phyloP scores from a whole-genome alignment of 37 sponge, comb jelly and placozoan genomes.

The Dysidea cf. avara region DNA sequence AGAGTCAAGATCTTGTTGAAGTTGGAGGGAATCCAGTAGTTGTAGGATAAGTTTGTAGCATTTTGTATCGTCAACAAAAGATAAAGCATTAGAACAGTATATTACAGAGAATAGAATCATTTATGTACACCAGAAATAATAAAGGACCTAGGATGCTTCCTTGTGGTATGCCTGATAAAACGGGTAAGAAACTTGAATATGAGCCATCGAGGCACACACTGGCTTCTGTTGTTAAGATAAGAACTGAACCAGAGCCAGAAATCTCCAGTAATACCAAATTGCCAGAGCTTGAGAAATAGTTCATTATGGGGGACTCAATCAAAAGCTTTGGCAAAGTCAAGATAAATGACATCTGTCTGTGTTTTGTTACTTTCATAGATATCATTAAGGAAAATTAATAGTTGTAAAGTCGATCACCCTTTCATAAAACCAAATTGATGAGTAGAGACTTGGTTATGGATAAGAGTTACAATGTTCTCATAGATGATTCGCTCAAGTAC shows the following conservation, averaged over 20 bases:
- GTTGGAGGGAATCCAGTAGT: too few relatives aligned
- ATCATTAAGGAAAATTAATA: not conserved
- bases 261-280: not conserved
- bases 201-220: not conserved
- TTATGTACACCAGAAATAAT: not conserved
- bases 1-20: too few relatives aligned
- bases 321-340: conserved; percentile 2
- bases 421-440: too few relatives aligned
- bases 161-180: conserved; percentile 1
- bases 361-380: not conserved
- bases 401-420: not conserved
- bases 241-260: not conserved
- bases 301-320: not conserved
- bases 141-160: conserved; percentile 2
- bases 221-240: not conserved
- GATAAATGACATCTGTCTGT: not conserved
- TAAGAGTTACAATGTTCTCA: too few relatives aligned
- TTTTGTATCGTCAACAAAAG: not conserved
- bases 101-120: not conserved
- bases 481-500: too few relatives aligned
- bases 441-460: too few relatives aligned
- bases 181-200: not conserved
- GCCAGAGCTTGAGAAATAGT: not conserved
- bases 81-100: not conserved
- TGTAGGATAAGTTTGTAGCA: too few relatives aligned